Conservation (phyloP, 2,113 vertebrate species). For the Ailurus styani region DNA sequence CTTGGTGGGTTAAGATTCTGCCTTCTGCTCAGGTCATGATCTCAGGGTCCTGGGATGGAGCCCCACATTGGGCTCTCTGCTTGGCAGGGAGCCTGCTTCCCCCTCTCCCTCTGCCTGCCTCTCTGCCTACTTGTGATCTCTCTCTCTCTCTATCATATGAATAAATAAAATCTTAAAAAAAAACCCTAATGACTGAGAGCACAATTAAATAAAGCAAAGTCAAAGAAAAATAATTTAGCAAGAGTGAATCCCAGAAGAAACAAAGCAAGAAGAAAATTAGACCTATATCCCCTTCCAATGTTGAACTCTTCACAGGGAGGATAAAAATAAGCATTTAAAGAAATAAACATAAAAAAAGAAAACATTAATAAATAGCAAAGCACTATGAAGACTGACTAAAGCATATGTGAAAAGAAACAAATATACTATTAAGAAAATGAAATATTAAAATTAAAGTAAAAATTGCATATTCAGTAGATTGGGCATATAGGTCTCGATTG, state of each 20-base stretch:
- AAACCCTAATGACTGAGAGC: neutral
- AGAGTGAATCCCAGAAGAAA: neutral
- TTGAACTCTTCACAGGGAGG: neutral
- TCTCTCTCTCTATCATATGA: too few species aligned
- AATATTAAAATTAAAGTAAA: neutral
- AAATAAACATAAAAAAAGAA: neutral
- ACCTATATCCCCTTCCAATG: neutral
- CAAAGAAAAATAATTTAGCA: neutral
- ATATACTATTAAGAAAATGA: neutral
- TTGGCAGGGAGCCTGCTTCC: too few species aligned
- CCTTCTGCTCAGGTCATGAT: too few species aligned
- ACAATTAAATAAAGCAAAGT: neutral
- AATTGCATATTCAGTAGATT: neutral
- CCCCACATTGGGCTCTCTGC: too few species aligned
- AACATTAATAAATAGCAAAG: neutral
- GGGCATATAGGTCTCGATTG: neutral
- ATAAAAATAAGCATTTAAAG: neutral
- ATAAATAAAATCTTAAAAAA: too few species aligned
- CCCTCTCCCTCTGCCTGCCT: too few species aligned
- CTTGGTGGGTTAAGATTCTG: too few species aligned
- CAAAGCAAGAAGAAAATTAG: neutral
- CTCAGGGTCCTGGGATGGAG: too few species aligned
- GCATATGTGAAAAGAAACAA: neutral
- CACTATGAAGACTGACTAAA: neutral
- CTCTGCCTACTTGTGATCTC: too few species aligned